phyloP scores from a whole-genome alignment of 2,113 vertebrate genomes.

The Phaethon lepturus region DNA sequence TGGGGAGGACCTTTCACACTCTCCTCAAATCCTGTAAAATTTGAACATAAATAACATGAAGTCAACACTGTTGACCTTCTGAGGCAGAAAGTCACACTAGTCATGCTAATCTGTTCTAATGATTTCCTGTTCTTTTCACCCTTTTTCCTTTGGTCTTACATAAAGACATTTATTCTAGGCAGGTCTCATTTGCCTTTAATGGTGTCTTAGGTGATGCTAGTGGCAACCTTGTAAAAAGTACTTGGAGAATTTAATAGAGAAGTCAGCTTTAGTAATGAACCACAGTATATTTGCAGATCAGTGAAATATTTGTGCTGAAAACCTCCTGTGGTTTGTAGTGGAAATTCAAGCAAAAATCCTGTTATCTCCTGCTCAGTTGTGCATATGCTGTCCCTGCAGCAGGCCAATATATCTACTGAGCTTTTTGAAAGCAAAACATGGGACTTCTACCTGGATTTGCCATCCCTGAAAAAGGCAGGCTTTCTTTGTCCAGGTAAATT shows the following conservation, averaged over 20 bases:
- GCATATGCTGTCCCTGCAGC: background rate
- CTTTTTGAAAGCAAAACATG: background rate
- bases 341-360: background rate
- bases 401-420: background rate
- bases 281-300: background rate
- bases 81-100: background rate
- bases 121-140: background rate
- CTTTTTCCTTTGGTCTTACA: background rate
- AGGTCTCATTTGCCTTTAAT: background rate
- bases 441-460: background rate
- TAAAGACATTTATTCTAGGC: background rate
- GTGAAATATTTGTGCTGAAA: background rate
- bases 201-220: background rate
- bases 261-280: background rate
- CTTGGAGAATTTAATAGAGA: background rate
- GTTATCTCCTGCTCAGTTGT: background rate
- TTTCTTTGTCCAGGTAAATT: background rate
- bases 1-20: background rate
- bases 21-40: background rate
- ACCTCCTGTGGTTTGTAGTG: background rate
- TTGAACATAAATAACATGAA: background rate
- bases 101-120: background rate
- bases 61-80: background rate
- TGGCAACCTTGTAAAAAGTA: background rate
- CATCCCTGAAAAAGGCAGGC: background rate